Evolutionary conservation across 2,113 vertebrate genomes (phyloP), one percentile per base, ranked within the genome.

Genomic region (Leucosticte australis): DNA sequence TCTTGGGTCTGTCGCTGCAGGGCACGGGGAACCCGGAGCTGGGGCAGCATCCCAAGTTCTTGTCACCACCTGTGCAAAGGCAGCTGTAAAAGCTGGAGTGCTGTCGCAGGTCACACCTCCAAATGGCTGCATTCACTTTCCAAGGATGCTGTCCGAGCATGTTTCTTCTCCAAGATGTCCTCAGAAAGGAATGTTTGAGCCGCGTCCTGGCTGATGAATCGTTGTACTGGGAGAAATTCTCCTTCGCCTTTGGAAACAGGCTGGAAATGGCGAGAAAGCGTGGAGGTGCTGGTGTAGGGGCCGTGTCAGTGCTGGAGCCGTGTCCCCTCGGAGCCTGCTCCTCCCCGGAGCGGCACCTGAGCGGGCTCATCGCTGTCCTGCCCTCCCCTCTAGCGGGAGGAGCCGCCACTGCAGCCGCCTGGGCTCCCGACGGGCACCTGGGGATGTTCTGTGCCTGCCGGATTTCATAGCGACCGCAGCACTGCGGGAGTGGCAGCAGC

Each of bases 311-410:
- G 12, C 17, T 16, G 75, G 46, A 60, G n/a, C 63, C 1, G 2
- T 21, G 53, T 67, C 46, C 53, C 23, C 6, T 1, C 7, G 79
- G 59, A 80, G 35, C 46, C 0, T 0, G 5, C 50, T 39, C 18
- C 49, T 71, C 39, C 70, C 65, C 5, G 67, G 15, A 55, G 85
- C 47, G 15, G 62, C 44, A 5, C 56, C 67, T 23, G 81, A 13
- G 80, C 69, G 71, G 85, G 39, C 71, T 13, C 35, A 1, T 35
- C 79, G 57, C 92, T 90, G 91, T 96, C 94, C 96, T 97, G 96
- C 94, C 89, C 94, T 70, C 86, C 96, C 96, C 95, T 97, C 96
- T 95, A 96, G 96, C 92, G 96, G 95, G 83, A 5, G 13, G 39
- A 46, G 27, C 26, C 19, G 39, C 59, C 92, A 55, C 26, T 97